These are phyloP conservation scores for Hedychridium roseum DNA, from an alignment of 2,888 invertebrate genomes.

Conservation along the genomic window DNA sequence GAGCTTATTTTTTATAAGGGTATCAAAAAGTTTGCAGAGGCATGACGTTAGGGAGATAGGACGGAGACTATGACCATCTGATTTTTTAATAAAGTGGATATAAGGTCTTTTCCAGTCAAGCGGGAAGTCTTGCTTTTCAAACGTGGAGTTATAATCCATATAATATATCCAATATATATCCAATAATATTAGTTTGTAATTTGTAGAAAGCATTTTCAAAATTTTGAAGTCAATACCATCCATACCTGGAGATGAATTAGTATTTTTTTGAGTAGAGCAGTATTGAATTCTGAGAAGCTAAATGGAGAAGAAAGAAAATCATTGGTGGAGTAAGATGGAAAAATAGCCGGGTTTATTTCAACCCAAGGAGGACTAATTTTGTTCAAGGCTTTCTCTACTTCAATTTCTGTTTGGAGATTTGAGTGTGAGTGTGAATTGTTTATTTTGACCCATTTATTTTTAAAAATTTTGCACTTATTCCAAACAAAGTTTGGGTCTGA, in stretches of 20 bases:
- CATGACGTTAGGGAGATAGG: slow-evolving; percentile 26
- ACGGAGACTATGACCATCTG: slow-evolving; percentile 12
- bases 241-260: slow-evolving; percentile 25
- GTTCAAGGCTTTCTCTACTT: not conserved
- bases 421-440: not conserved
- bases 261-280: slow-evolving; percentile 13
- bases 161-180: no score
- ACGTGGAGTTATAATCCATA: slow-evolving; percentile 25
- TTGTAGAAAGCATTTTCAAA: slow-evolving; percentile 12
- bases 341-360: not conserved
- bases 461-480: not conserved
- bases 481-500: not conserved
- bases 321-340: no score
- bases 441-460: not conserved
- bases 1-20: slow-evolving; percentile 20
- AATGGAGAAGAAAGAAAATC: no score
- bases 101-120: slow-evolving; percentile 9
- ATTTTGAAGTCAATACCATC: slow-evolving; percentile 23
- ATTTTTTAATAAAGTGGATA: slow-evolving; percentile 23
- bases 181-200: slow-evolving; percentile 18
- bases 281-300: slow-evolving; percentile 19
- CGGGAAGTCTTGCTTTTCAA: slow-evolving; percentile 6
- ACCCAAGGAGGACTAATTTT: not conserved
- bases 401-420: not conserved
- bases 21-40: slow-evolving; percentile 24